phyloP scores from a whole-genome alignment of 2,113 vertebrate genomes.

The Sterrhoptilus dennistouni region DNA sequence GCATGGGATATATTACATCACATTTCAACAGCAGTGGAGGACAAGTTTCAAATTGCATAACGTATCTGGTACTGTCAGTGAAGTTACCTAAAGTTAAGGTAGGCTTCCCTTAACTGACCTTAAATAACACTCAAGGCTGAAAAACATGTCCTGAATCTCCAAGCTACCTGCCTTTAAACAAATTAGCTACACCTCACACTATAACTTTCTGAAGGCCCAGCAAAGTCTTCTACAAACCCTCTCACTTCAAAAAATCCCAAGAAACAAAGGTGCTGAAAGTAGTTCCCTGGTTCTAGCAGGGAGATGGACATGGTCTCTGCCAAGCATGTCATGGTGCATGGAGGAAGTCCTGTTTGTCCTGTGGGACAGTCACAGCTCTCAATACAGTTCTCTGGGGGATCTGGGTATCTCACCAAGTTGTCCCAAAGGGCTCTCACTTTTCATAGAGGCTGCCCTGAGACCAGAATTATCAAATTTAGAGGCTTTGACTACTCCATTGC shows the following conservation, averaged over 20 bases:
- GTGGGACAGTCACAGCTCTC: not conserved
- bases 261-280: not conserved
- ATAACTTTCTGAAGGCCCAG: not conserved
- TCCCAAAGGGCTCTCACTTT: not conserved
- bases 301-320: not conserved
- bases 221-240: not conserved
- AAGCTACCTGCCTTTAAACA: not conserved
- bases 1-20: not conserved
- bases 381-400: not conserved
- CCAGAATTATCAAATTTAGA: fast-evolving
- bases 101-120: not conserved
- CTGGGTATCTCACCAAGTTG: not conserved
- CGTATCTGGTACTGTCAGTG: not conserved
- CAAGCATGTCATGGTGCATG: fast-evolving
- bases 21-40: not conserved
- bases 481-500: not conserved
- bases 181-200: not conserved
- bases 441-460: not conserved
- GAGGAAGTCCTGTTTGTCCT: not conserved
- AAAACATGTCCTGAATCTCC: not conserved
- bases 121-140: not conserved
- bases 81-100: not conserved
- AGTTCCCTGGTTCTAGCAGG: not conserved
- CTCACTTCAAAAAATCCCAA: not conserved
- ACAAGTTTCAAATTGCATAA: not conserved